These are phyloP conservation scores for Muscicapa striata DNA, from an alignment of 2,797 vertebrate genomes.

Conservation along the genomic window DNA sequence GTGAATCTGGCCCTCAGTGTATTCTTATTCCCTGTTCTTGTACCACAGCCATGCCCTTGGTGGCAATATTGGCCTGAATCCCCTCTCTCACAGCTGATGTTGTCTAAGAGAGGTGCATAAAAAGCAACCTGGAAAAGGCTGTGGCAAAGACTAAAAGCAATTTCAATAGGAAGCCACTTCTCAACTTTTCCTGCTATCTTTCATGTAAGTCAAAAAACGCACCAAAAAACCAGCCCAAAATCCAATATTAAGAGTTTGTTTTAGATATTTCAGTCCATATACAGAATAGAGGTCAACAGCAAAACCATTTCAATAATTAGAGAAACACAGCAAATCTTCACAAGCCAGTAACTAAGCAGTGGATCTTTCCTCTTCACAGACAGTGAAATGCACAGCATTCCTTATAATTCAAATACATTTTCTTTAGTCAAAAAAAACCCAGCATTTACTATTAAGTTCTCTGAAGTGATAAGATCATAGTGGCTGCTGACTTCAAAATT, in stretches of 20 bases:
- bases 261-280: not conserved
- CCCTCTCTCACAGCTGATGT: too few relatives aligned
- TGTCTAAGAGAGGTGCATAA: not conserved
- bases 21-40: not conserved
- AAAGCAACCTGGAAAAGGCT: not conserved
- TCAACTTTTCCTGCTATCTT: not conserved
- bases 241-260: not conserved
- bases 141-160: not conserved
- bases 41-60: not conserved
- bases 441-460: constrained; percentile 36
- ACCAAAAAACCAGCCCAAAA: not conserved
- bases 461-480: constrained; percentile 8
- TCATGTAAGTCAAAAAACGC: not conserved
- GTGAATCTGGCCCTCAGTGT: not conserved
- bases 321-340: not conserved
- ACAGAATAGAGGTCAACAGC: not conserved
- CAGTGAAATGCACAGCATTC: not conserved
- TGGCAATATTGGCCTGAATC: not conserved
- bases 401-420: constrained; percentile 11
- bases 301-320: constrained; percentile 9
- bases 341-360: not conserved
- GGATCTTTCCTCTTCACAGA: not conserved
- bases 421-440: constrained; percentile 44
- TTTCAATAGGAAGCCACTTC: not conserved
- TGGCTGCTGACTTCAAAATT: constrained; percentile 52